Evolutionary conservation across 2,113 vertebrate genomes (phyloP).

Genomic region (Mugil cephalus): DNA sequence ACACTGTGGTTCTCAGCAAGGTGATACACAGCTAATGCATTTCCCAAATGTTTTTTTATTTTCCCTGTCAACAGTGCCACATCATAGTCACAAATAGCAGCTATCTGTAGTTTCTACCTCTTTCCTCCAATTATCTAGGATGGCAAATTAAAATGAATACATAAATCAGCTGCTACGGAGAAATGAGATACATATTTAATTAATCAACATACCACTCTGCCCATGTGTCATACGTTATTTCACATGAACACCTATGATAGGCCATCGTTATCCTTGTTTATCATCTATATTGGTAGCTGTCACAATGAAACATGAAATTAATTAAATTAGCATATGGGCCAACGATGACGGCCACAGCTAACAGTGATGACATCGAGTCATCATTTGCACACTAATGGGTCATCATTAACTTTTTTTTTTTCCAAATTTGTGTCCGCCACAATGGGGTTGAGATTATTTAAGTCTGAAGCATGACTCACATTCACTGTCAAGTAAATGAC

Average conservation of each 20-base stretch:
- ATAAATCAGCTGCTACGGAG: no score
- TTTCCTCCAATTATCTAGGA: no score
- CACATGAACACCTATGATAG: not conserved
- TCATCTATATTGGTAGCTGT: not conserved
- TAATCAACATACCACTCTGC: no score
- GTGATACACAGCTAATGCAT: not conserved
- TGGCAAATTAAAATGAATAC: no score
- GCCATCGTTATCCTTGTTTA: not conserved
- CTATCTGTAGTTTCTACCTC: no score
- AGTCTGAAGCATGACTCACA: slow-evolving; percentile 4
- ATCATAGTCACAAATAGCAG: no score
- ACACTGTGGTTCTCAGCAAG: not conserved
- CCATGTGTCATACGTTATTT: no score
- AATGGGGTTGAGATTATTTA: slow-evolving; percentile 16
- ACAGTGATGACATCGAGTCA: not conserved
- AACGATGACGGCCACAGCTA: not conserved
- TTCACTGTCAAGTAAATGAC: not conserved
- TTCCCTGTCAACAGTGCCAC: not conserved
- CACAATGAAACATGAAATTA: not conserved
- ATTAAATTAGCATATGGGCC: slow-evolving; percentile 10
- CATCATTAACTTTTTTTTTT: slow-evolving; percentile 13
- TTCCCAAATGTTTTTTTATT: not conserved
- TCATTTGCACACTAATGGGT: slow-evolving; percentile 14
- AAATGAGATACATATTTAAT: no score
- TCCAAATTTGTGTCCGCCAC: not conserved